Evolutionary conservation across 2,888 invertebrate genomes (phyloP).

Genomic region (Apotomis turbidana): DNA sequence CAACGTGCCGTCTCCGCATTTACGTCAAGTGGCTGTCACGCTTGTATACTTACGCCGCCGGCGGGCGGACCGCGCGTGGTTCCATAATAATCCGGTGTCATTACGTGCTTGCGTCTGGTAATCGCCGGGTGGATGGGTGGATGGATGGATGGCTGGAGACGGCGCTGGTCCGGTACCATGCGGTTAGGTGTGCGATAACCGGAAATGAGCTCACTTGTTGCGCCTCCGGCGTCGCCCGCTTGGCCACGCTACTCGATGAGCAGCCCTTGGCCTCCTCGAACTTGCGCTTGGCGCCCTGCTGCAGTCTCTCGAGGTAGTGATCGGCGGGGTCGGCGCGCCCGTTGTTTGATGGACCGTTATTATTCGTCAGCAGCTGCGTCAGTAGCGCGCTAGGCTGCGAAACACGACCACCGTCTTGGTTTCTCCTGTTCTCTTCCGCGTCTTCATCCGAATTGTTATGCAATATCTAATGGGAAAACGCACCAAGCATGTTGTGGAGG

Average conservation of each 20-base stretch:
- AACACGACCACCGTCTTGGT: slow-evolving; percentile 57
- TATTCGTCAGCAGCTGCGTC: slow-evolving; percentile 76
- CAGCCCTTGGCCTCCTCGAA: slow-evolving; percentile 85
- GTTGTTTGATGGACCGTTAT: slow-evolving; percentile 69
- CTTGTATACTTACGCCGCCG: no score
- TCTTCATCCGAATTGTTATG: slow-evolving; percentile 93
- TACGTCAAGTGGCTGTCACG: no score
- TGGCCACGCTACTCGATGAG: slow-evolving; percentile 82
- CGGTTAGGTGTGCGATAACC: no score
- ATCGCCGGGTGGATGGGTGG: no score
- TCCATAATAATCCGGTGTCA: no score
- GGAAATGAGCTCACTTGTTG: slow-evolving; percentile 65
- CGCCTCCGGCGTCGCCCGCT: slow-evolving; percentile 79
- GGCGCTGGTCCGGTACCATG: no score
- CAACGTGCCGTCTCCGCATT: no score
- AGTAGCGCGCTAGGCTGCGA: slow-evolving; percentile 82
- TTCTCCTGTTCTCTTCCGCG: slow-evolving; percentile 84
- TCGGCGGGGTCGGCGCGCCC: slow-evolving; percentile 64
- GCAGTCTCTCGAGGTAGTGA: slow-evolving; percentile 63
- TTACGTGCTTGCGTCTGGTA: no score
- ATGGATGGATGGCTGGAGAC: no score
- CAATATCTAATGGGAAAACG: slow-evolving; percentile 83
- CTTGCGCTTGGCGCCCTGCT: slow-evolving; percentile 68
- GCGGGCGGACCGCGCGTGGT: no score
- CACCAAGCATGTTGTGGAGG: no score